These are phyloP conservation scores for Hanleya hanleyi DNA, from an alignment of 2,888 invertebrate species.

Conservation along the genomic window DNA sequence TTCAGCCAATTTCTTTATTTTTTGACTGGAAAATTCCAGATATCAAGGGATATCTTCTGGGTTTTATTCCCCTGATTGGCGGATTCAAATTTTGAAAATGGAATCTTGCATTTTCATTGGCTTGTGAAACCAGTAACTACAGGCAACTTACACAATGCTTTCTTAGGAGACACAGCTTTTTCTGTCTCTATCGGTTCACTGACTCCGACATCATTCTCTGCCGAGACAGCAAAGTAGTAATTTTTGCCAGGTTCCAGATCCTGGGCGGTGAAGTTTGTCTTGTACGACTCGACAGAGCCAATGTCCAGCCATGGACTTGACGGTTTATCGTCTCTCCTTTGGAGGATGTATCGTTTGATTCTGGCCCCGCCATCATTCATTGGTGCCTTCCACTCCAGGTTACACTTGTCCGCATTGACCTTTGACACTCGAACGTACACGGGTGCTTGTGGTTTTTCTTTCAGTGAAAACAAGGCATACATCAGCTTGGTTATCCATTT, in stretches of 20 bases:
- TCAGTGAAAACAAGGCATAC: conserved; percentile 12
- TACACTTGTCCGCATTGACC: conserved; percentile 48
- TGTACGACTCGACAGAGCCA: conserved; percentile 47
- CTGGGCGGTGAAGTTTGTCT: conserved; percentile 40
- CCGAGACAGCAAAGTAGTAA: conserved; percentile 90
- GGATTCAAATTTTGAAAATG: too few relatives aligned
- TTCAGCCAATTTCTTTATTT: too few relatives aligned
- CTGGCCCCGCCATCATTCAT: conserved; percentile 63
- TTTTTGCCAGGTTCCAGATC: conserved; percentile 84
- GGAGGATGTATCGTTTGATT: conserved; percentile 53
- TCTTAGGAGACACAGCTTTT: conserved; percentile 54
- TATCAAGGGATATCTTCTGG: too few relatives aligned
- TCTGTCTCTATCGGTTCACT: conserved; percentile 83
- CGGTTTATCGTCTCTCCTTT: conserved; percentile 52
- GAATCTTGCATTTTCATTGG: too few relatives aligned
- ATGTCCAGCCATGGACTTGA: conserved; percentile 47
- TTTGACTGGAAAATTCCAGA: too few relatives aligned
- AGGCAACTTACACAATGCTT: conserved; percentile 56
- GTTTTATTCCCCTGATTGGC: too few relatives aligned
- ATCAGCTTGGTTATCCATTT: too few relatives aligned
- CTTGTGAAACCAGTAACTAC: too few relatives aligned
- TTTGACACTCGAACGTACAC: conserved; percentile 39
- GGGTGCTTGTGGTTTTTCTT: conserved; percentile 53
- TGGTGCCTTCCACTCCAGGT: conserved; percentile 68
- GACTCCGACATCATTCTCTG: conserved; percentile 91